A percentile compares a stretch with the other conserved stretches of the same genome.
These are phyloP conservation scores for Chrysomallon squamiferum DNA, from an alignment of 1,140 invertebrate genomes.

Conservation along the genomic window DNA sequence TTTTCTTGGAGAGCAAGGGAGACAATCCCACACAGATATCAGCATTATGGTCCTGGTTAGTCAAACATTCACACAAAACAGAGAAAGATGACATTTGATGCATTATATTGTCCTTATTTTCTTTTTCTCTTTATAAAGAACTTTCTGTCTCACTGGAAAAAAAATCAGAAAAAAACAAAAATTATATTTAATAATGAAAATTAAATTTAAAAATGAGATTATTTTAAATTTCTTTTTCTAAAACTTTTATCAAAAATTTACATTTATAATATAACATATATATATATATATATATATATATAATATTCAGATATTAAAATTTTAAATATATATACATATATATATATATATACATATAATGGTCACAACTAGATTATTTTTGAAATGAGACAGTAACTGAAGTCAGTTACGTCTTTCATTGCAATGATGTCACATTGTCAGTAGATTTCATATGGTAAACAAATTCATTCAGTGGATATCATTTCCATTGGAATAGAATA, in stretches of 20 bases:
- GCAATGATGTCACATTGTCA: too few relatives aligned
- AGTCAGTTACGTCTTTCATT: too few relatives aligned
- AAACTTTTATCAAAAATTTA: not conserved
- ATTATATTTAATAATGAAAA: not conserved
- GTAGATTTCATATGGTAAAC: too few relatives aligned
- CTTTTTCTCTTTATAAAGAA: conserved; percentile 56
- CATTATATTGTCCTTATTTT: conserved; percentile 44
- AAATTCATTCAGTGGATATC: too few relatives aligned
- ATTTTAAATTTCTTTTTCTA: not conserved
- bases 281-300: not conserved
- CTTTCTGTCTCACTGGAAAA: conserved; percentile 46
- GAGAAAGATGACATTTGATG: not conserved
- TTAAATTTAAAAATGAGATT: not conserved
- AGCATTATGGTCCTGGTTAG: too few relatives aligned
- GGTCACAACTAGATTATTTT: too few relatives aligned
- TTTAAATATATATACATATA: not conserved
- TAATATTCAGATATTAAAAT: conserved; percentile 5
- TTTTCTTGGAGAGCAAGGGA: too few relatives aligned
- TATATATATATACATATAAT: too few relatives aligned
- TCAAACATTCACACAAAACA: too few relatives aligned
- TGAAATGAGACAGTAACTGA: too few relatives aligned
- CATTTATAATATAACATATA: not conserved
- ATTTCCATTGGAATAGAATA: too few relatives aligned
- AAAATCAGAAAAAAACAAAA: conserved; percentile 12
- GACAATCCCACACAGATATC: too few relatives aligned